Percentiles rank a stretch among this genome's conserved stretches.
These are phyloP conservation scores for Tiliqua scincoides DNA, from an alignment of 2,113 vertebrate genomes.

Conservation along the genomic window DNA sequence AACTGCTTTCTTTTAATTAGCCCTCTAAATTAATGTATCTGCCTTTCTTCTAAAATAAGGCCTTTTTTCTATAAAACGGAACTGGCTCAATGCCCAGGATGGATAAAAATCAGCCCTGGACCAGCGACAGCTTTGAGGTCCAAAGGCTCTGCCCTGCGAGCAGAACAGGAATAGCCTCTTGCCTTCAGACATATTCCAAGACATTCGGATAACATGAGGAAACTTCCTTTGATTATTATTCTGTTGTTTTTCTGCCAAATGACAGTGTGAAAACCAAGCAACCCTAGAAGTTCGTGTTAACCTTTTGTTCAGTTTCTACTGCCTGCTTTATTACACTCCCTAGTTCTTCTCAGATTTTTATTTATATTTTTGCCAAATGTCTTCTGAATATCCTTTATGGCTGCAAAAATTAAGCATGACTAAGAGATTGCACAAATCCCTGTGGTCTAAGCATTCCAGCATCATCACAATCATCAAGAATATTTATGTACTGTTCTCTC, in stretches of 20 bases:
- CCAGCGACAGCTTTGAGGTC: constrained; percentile 21
- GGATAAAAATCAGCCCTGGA: constrained; percentile 29
- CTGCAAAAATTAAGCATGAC: background rate
- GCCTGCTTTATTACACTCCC: background rate
- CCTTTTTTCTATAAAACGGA: constrained; percentile 16
- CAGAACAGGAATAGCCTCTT: constrained; percentile 3
- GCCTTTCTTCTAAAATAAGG: constrained; percentile 5
- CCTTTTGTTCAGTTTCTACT: background rate
- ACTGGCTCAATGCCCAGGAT: constrained; percentile 21
- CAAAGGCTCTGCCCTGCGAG: background rate
- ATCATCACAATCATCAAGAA: no score
- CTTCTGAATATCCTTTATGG: background rate
- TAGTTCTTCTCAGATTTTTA: background rate
- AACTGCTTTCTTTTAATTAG: constrained; percentile 5
- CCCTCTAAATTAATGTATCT: background rate
- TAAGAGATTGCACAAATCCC: background rate
- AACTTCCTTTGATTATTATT: constrained; percentile 19
- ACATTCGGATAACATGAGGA: constrained; percentile 20
- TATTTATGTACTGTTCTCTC: no score
- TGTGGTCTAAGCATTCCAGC: background rate
- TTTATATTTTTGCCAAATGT: background rate
- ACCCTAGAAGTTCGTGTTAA: background rate
- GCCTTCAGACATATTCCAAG: constrained; percentile 24
- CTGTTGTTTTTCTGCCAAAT: constrained; percentile 10
- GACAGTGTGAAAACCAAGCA: constrained; percentile 24